Evolutionary conservation across 2,113 vertebrate genomes (phyloP).

Genomic region (Macquaria ambigua): DNA sequence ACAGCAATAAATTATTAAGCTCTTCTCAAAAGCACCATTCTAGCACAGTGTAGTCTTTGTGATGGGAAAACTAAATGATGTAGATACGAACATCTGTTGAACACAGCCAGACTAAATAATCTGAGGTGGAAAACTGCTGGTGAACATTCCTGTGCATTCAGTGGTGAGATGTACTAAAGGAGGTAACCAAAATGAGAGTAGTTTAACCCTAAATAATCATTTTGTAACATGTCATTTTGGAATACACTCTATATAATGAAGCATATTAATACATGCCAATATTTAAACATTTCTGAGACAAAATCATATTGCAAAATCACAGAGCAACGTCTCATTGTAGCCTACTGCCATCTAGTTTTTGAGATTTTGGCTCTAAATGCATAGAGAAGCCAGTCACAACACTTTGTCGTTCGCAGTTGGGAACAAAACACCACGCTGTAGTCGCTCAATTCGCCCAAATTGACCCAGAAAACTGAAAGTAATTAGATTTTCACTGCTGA

Average conservation of each 20-base stretch:
- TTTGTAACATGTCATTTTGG: background rate
- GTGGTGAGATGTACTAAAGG: background rate
- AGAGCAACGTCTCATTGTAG: background rate
- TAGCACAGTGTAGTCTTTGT: slow-evolving; percentile 38
- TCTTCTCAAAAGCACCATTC: slow-evolving; percentile 46
- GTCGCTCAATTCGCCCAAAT: background rate
- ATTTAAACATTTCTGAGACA: slow-evolving; percentile 12
- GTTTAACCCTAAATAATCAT: background rate
- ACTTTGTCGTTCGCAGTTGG: too few relatives aligned
- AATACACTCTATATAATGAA: background rate
- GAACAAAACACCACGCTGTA: background rate
- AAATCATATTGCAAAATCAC: slow-evolving; percentile 12
- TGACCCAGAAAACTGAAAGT: background rate
- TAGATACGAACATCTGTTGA: slow-evolving; percentile 36
- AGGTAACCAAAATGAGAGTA: background rate
- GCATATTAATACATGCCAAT: slow-evolving; percentile 34
- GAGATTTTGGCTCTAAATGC: background rate
- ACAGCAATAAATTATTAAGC: slow-evolving; percentile 11
- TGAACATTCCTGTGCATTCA: slow-evolving; percentile 59
- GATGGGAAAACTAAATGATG: slow-evolving; percentile 54
- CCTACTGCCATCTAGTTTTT: background rate
- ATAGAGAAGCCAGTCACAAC: too few relatives aligned
- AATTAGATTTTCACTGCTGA: background rate
- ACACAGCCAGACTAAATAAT: slow-evolving; percentile 39
- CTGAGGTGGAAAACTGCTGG: slow-evolving; percentile 53